Percentiles rank a stretch among this genome's conserved stretches.
Evolutionary conservation across 2,797 vertebrate species (phyloP).

Genomic region (Champsocephalus esox): DNA sequence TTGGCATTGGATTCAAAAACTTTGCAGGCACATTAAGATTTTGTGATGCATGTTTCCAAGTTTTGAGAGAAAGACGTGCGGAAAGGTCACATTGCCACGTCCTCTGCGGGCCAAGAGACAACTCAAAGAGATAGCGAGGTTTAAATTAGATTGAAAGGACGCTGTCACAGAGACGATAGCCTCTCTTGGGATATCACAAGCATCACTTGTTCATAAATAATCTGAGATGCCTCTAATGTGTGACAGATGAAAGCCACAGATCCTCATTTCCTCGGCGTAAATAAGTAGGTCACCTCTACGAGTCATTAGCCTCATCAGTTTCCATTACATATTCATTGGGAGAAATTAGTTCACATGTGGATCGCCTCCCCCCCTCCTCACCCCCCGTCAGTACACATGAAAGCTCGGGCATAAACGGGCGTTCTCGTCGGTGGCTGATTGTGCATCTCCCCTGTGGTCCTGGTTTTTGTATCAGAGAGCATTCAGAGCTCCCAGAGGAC

Average conservation of each 20-base stretch:
- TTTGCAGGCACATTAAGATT: not conserved
- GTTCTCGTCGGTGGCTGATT: constrained; percentile 63
- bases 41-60: not conserved
- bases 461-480: constrained; percentile 80
- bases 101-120: constrained; percentile 21
- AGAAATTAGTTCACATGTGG: constrained; percentile 72
- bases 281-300: constrained; percentile 81
- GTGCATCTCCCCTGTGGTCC: constrained; percentile 77
- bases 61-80: not conserved
- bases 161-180: constrained; percentile 13
- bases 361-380: constrained; percentile 10
- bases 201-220: constrained; percentile 54
- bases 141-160: constrained; percentile 47
- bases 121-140: constrained; percentile 23
- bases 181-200: constrained; percentile 49
- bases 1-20: no score
- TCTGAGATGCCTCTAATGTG: constrained; percentile 52
- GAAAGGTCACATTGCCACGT: constrained; percentile 51
- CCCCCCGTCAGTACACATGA: constrained; percentile 63
- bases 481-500: constrained; percentile 81
- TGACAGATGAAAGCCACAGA: constrained; percentile 59
- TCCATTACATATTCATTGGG: constrained; percentile 72
- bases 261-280: constrained; percentile 45
- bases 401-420: constrained; percentile 66
- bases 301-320: constrained; percentile 76